These are phyloP conservation scores for Anguilla pacifica DNA, from an alignment of 2,797 vertebrate genomes.

Conservation along the genomic window DNA sequence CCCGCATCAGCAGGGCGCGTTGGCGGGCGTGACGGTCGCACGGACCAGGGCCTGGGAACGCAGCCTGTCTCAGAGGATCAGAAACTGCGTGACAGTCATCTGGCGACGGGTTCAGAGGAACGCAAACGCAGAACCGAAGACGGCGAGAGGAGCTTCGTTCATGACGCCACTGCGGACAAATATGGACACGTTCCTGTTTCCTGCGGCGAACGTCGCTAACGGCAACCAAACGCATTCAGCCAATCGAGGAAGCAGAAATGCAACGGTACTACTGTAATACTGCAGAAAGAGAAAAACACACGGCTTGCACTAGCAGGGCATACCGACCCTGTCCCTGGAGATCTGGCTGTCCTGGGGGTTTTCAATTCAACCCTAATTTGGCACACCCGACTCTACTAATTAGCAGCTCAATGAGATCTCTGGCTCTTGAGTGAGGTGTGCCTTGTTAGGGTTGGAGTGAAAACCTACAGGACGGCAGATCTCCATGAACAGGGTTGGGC, in stretches of 20 bases:
- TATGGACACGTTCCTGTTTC: background rate
- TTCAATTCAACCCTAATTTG: no score
- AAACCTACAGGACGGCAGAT: no score
- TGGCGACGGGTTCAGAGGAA: background rate
- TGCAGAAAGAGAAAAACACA: no score
- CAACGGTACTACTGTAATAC: background rate
- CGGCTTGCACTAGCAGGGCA: background rate
- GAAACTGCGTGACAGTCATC: constrained; percentile 56
- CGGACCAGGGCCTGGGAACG: constrained; percentile 45
- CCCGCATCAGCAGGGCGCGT: background rate
- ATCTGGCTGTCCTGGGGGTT: background rate
- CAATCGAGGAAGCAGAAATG: constrained; percentile 39
- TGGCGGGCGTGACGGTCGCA: background rate
- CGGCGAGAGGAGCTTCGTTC: constrained; percentile 44
- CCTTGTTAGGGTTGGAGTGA: no score
- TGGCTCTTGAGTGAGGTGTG: no score
- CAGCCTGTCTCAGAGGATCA: constrained; percentile 51
- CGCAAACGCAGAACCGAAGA: constrained; percentile 53
- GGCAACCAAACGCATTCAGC: constrained; percentile 43
- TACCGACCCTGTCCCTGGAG: background rate
- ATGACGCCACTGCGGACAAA: background rate
- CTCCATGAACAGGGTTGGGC: no score
- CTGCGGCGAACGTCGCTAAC: background rate
- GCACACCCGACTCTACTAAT: no score
- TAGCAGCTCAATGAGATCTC: no score